Percentiles rank a stretch among this genome's conserved stretches.
These are phyloP conservation scores for Troides oblongomaculatus DNA, from an alignment of 2,888 invertebrate species.

Conservation along the genomic window DNA sequence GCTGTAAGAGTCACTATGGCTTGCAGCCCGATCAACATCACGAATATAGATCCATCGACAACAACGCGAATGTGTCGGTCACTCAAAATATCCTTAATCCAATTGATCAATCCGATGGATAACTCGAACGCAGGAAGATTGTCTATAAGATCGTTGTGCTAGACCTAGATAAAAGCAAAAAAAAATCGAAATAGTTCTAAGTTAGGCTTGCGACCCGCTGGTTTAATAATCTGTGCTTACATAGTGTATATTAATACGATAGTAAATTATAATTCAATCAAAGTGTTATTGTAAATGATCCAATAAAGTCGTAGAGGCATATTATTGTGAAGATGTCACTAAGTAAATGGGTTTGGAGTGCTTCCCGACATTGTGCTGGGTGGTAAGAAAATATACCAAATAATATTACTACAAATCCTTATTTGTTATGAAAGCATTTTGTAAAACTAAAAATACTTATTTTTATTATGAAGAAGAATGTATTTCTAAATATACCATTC, in stretches of 20 bases:
- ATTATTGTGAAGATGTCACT: conserved; percentile 6
- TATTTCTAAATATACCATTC: not conserved
- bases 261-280: not conserved
- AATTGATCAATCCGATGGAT: not conserved
- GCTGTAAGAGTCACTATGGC: no score
- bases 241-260: conserved; percentile 1
- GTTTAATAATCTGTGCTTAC: not conserved
- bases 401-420: not conserved
- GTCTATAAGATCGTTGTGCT: not conserved
- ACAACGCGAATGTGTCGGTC: not conserved
- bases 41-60: not conserved
- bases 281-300: not conserved
- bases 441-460: no score
- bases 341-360: conserved; percentile 4
- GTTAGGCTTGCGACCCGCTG: not conserved
- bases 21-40: no score
- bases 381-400: conserved; percentile 3
- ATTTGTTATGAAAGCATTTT: not conserved
- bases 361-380: conserved; percentile 2
- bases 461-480: not conserved
- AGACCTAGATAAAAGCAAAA: not conserved
- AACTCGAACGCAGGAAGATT: not conserved
- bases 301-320: not conserved
- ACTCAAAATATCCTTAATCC: not conserved
- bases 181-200: not conserved